Percentiles rank a stretch among this genome's conserved stretches.
These are phyloP conservation scores for Lacerta bilineata DNA, from an alignment of 2,797 vertebrate genomes.

Conservation along the genomic window DNA sequence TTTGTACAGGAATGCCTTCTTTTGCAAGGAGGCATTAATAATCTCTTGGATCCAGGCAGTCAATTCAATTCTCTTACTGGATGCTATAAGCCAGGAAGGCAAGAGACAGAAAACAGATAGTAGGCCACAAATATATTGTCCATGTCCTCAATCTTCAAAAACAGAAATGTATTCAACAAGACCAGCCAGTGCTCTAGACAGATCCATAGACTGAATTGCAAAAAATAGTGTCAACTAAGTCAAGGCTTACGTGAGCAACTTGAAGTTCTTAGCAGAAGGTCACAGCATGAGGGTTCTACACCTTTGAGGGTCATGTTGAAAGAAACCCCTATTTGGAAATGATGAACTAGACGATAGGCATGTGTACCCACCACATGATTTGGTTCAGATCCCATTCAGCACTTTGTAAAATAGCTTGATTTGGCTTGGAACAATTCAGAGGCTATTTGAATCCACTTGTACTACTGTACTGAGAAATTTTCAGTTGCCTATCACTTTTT, in stretches of 20 bases:
- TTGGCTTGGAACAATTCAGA: too few relatives aligned
- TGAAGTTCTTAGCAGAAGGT: background rate
- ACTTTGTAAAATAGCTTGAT: too few relatives aligned
- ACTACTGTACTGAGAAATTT: too few relatives aligned
- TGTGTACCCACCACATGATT: too few relatives aligned
- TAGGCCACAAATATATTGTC: background rate
- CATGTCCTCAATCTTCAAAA: background rate
- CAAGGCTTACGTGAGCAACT: background rate
- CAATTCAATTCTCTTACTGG: background rate
- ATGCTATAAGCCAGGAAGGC: background rate
- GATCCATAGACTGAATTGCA: background rate
- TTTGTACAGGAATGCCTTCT: background rate
- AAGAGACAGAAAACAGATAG: background rate
- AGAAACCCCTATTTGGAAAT: background rate
- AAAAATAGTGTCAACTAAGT: background rate
- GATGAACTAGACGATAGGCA: background rate
- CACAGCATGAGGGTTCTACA: background rate
- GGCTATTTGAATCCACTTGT: too few relatives aligned
- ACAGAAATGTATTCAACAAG: background rate
- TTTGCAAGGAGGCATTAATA: background rate
- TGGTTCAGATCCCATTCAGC: too few relatives aligned
- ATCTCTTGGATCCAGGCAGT: background rate
- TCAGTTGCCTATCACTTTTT: too few relatives aligned
- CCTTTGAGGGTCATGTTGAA: background rate
- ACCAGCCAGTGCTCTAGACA: background rate